Conservation (phyloP, 1,140 invertebrate species). For the Yoshiicerus persimilis region DNA sequence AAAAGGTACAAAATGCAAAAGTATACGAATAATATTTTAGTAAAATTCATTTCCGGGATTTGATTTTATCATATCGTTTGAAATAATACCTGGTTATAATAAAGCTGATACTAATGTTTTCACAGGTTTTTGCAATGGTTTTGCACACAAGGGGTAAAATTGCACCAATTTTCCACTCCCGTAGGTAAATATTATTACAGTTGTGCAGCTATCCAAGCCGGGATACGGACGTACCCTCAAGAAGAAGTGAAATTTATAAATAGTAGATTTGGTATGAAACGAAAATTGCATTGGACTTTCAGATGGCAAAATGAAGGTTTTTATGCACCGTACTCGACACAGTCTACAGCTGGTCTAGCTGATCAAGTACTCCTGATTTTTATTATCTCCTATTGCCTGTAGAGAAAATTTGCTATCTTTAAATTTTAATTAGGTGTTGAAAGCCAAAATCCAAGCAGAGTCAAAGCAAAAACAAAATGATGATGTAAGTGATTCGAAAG, state of each 20-base stretch:
- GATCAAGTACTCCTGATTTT: neutral
- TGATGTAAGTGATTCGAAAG: no score
- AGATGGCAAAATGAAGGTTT: neutral
- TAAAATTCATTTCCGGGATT: neutral
- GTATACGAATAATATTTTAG: no score
- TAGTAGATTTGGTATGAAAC: neutral
- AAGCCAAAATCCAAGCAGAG: slow-evolving; percentile 26
- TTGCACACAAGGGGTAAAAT: neutral
- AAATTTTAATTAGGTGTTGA: neutral
- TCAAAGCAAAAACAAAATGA: neutral
- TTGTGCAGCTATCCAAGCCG: no score
- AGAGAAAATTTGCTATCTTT: no score
- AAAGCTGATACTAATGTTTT: no score
- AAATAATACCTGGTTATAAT: no score
- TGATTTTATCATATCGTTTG: no score
- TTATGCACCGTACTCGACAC: neutral
- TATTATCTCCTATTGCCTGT: no score
- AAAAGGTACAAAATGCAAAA: neutral
- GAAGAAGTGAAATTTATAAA: neutral
- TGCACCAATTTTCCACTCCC: neutral
- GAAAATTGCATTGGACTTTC: neutral
- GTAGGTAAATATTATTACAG: no score
- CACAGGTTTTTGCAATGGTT: neutral
- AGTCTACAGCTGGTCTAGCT: neutral
- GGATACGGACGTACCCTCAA: no score